Evolutionary conservation across 2,113 vertebrate genomes (phyloP).

Genomic region (Gallinago undulata): DNA sequence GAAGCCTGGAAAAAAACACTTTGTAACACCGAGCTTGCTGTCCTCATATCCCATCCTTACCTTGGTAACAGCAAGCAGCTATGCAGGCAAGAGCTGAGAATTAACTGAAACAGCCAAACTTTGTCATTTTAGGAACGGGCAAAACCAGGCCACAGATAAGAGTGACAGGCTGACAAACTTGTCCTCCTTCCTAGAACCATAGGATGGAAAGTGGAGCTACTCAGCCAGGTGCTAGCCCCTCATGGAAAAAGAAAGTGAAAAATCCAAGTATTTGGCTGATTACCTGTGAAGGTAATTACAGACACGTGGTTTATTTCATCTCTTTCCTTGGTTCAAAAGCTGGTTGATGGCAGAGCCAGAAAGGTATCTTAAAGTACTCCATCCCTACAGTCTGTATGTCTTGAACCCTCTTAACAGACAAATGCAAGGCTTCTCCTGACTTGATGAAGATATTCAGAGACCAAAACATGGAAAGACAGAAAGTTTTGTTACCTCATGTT

Average conservation of each 20-base stretch:
- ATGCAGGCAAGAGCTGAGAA: background rate
- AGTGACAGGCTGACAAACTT: background rate
- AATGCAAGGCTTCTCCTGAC: background rate
- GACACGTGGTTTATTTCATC: background rate
- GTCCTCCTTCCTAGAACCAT: background rate
- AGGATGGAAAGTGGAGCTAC: background rate
- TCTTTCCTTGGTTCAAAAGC: background rate
- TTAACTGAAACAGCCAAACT: background rate
- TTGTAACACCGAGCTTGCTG: background rate
- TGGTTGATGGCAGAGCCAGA: background rate
- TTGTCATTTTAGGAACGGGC: background rate
- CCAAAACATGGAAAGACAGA: background rate
- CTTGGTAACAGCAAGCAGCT: background rate
- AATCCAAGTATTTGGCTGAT: background rate
- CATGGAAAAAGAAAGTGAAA: background rate
- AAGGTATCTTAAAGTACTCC: background rate
- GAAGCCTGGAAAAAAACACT: background rate
- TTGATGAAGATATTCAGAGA: background rate
- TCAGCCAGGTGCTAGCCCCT: background rate
- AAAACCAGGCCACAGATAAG: background rate
- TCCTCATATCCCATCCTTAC: background rate
- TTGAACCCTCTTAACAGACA: background rate
- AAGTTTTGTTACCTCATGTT: background rate
- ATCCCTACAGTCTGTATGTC: background rate
- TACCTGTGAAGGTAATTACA: background rate